Base-by-base conservation (phyloP, 1,140 invertebrate genomes). In the Drosophila hydei region DNA sequence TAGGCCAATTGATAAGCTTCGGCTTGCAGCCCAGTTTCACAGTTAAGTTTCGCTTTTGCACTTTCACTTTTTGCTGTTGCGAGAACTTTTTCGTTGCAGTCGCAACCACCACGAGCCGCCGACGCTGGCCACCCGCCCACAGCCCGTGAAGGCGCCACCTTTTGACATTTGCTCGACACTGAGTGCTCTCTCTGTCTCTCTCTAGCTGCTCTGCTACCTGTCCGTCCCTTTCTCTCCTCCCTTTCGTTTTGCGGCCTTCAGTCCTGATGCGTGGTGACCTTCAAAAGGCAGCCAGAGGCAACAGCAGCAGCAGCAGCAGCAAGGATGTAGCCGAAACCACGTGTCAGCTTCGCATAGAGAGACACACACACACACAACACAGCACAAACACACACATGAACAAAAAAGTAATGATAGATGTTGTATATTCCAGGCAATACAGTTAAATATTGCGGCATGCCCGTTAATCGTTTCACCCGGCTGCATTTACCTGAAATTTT, bases 251-350 rank as follows among this genome's bases (percentile, higher is more conserved):
- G 40, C 54, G 70, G 70, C 71, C 71, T 73, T 73, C 71, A 56
- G 59, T 72, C 62, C 75, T 72, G 71, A 62, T 78, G 75, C 78
- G 78, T 72, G 68, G 77, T 87, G 81, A 87, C 81, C 81, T 87
- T 87, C 77, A 87, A 88, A 85, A 85, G 64, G 54, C 64, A 68
- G 51, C 45, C 78, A 61, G 55, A 69, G 54, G 36, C 58, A 70
- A 51, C 27, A 80, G 30, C 50, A 58, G 12, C 47, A 79, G 27
- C 21, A 73, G 59, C 33, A 79, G 42, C 62, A 45, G 42, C 65
- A 79, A 76, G 83, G 75, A 80, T 72, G 67, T 36, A 72, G 62
- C 58, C 73, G 56, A 63, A 54, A 59, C 69, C 70, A 72, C 70
- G 70, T 72, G 64, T 25, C 58, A 56, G 43, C n/a, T 61, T 73